A percentile compares a stretch with the other conserved stretches of the same genome.
These are phyloP conservation scores for Daboia siamensis DNA, from an alignment of 2,113 vertebrate genomes.

Conservation along the genomic window DNA sequence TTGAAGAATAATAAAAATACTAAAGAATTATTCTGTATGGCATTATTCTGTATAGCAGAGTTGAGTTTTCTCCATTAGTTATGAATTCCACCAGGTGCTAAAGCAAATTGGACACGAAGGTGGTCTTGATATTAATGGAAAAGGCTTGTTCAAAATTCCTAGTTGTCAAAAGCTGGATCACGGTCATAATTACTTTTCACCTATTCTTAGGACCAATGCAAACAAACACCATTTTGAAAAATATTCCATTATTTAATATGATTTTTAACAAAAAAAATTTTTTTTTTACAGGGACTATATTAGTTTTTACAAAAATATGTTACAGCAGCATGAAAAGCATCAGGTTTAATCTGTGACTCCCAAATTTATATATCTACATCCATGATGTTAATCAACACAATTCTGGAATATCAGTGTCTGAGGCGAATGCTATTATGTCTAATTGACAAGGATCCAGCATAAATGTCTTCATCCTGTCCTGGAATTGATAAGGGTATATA, in stretches of 20 bases:
- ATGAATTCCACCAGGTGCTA: not conserved
- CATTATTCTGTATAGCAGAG: not conserved
- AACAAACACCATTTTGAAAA: not conserved
- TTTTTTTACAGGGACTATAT: slow-evolving; percentile 40
- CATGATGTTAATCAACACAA: not conserved
- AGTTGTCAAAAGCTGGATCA: not conserved
- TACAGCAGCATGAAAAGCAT: slow-evolving; percentile 28
- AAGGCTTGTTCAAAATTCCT: not conserved
- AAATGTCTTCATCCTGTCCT: not conserved
- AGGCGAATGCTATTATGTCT: slow-evolving; percentile 1
- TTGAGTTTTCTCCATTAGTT: not conserved
- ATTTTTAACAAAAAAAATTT: slow-evolving; percentile 6
- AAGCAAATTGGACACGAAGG: not conserved
- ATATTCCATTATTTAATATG: not conserved
- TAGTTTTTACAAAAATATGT: slow-evolving; percentile 39
- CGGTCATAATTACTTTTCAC: not conserved
- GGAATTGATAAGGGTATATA: not conserved
- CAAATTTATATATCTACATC: not conserved
- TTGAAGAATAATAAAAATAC: not conserved
- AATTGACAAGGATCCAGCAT: slow-evolving; percentile 1
- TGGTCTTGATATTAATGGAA: not conserved
- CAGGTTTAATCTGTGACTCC: not conserved
- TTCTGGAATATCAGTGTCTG: not conserved
- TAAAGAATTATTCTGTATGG: not conserved
- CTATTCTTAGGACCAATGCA: not conserved